phyloP scores from a whole-genome alignment of 2,113 vertebrate species.

The Brachirus orientalis region DNA sequence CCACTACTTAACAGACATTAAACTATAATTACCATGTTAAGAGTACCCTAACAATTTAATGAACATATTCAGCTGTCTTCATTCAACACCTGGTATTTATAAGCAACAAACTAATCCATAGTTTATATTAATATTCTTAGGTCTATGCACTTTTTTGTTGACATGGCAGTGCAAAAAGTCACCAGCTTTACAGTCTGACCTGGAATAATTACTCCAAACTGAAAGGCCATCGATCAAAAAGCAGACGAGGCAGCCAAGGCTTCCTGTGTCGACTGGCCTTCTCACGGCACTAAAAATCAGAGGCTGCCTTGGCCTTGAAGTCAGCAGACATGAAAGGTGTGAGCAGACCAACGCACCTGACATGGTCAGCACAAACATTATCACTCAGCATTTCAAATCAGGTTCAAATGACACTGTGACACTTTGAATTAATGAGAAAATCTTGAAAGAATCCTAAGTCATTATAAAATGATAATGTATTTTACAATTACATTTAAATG shows the following conservation, averaged over 20 bases:
- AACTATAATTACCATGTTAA: too few species aligned
- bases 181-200: slow-evolving; percentile 28
- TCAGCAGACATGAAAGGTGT: slow-evolving; percentile 64
- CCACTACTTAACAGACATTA: too few species aligned
- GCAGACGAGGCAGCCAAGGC: slow-evolving; percentile 53
- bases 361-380: slow-evolving; percentile 27
- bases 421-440: slow-evolving; percentile 20
- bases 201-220: slow-evolving; percentile 68
- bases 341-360: slow-evolving; percentile 39
- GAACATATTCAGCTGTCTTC: background rate
- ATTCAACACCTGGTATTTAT: background rate
- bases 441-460: background rate
- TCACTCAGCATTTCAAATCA: slow-evolving; percentile 40
- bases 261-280: slow-evolving; percentile 55
- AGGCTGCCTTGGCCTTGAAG: slow-evolving; percentile 69
- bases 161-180: slow-evolving; percentile 32
- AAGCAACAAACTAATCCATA: background rate
- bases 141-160: background rate
- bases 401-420: slow-evolving; percentile 19
- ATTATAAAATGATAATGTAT: too few species aligned
- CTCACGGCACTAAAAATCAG: slow-evolving; percentile 48
- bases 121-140: slow-evolving; percentile 3
- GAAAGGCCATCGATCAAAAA: slow-evolving; percentile 80
- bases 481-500: too few species aligned
- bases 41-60: too few species aligned